Evolutionary conservation across 1,140 invertebrate species (phyloP), one percentile per base, ranked within the genome.

Genomic region (Drosophila ironensis): DNA sequence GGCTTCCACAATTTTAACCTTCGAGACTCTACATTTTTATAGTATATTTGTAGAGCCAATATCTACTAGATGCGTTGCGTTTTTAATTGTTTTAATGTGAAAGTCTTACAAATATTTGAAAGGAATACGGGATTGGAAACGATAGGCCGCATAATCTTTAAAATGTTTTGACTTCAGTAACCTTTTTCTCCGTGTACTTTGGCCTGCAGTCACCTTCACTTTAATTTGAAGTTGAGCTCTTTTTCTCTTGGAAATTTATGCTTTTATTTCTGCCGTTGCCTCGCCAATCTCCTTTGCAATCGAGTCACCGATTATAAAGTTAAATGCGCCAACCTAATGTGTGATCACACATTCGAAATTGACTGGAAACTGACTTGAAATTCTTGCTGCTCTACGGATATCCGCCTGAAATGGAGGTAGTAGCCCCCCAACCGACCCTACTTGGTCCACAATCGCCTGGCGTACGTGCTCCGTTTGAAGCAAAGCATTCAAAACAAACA

Each of bases 121-220:
- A 5, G 2, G 0, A 30, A 11, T 11, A 4, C n/a, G n/a, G n/a
- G n/a, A n/a, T n/a, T n/a, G n/a, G n/a, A n/a, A n/a, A n/a, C n/a
- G n/a, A n/a, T n/a, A n/a, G n/a, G n/a, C n/a, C n/a, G n/a, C n/a
- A n/a, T n/a, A n/a, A n/a, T n/a, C n/a, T n/a, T n/a, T n/a, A n/a
- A n/a, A n/a, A n/a, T n/a, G n/a, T n/a, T n/a, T n/a, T n/a, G n/a
- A n/a, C n/a, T n/a, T n/a, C n/a, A 30, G n/a, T 33, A 33, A 7
- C 5, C 11, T 25, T 52, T 51, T 53, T 24, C 4, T 2, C 4
- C 1, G 35, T 57, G 51, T 28, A 60, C 11, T 48, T 38, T 19
- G 11, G 24, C 17, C 28, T 22, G 17, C 44, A 42, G 42, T 68
- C 47, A 33, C 64, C 63, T 68, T 67, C 64, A 66, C 59, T 66